Percentiles rank a stretch among this genome's conserved stretches.
These are phyloP conservation scores for Drosophila subquinaria DNA, from an alignment of 2,888 invertebrate species.

Conservation along the genomic window DNA sequence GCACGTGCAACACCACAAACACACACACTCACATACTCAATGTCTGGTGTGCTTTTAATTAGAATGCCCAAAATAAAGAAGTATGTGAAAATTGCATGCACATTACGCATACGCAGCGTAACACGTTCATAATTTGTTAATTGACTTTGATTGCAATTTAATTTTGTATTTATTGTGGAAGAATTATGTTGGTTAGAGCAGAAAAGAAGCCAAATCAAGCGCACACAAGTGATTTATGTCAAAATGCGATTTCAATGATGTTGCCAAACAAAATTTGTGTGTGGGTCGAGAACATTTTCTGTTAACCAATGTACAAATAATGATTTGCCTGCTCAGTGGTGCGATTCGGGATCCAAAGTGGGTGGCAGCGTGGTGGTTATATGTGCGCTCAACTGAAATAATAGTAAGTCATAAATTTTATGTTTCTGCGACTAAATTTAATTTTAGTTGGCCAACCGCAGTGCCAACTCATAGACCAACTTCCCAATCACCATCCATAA, in stretches of 20 bases:
- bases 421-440: slow-evolving; percentile 68
- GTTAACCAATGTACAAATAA: slow-evolving; percentile 63
- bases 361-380: slow-evolving; percentile 26
- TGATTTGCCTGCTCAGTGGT: slow-evolving; percentile 46
- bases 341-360: background rate
- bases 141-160: slow-evolving; percentile 60
- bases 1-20: slow-evolving; percentile 34
- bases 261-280: slow-evolving; percentile 19
- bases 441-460: slow-evolving; percentile 71
- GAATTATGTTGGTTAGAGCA: background rate
- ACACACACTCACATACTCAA: slow-evolving; percentile 22
- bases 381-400: slow-evolving; percentile 71
- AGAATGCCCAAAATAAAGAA: background rate
- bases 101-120: slow-evolving; percentile 47
- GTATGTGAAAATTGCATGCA: background rate
- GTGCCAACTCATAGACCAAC: slow-evolving; percentile 56
- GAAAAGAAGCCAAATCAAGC: slow-evolving; percentile 22
- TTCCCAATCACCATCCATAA: slow-evolving; percentile 59
- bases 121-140: slow-evolving; percentile 59
- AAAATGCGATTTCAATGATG: slow-evolving; percentile 70
- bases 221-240: slow-evolving; percentile 59
- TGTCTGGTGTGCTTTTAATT: slow-evolving; percentile 26
- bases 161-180: slow-evolving; percentile 42
- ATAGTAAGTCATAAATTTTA: slow-evolving; percentile 78
- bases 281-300: slow-evolving; percentile 15